Evolutionary conservation across 2,888 invertebrate genomes (phyloP).

Genomic region (Vanessa cardui): DNA sequence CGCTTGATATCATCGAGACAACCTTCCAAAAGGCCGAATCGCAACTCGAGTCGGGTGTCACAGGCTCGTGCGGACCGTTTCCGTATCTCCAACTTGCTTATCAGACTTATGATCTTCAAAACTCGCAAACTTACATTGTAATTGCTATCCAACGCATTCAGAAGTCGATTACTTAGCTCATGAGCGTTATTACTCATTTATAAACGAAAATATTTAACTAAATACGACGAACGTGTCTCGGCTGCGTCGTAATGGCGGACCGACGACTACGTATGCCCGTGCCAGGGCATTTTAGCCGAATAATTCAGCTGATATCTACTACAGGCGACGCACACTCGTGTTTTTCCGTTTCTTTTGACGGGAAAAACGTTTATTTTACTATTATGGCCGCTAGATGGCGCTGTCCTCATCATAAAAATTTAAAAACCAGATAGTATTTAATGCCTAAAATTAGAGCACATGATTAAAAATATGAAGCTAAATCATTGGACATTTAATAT

Average conservation of each 20-base stretch:
- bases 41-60: slow-evolving; percentile 79
- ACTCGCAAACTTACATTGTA: slow-evolving; percentile 95
- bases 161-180: slow-evolving; percentile 97
- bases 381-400: slow-evolving; percentile 59
- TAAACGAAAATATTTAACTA: slow-evolving; percentile 84
- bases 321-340: slow-evolving; percentile 81
- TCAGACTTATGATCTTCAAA: slow-evolving; percentile 71
- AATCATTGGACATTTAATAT: not conserved
- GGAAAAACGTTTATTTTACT: slow-evolving; percentile 57
- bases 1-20: slow-evolving; percentile 58
- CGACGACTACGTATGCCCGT: slow-evolving; percentile 84
- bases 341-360: slow-evolving; percentile 83
- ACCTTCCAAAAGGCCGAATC: slow-evolving; percentile 71
- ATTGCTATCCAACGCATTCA: slow-evolving; percentile 97
- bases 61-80: slow-evolving; percentile 79
- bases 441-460: not conserved
- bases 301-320: slow-evolving; percentile 84
- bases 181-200: slow-evolving; percentile 92
- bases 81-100: slow-evolving; percentile 70
- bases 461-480: not conserved
- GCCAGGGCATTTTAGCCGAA: slow-evolving; percentile 84
- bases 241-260: slow-evolving; percentile 84
- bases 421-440: not conserved
- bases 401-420: not conserved
- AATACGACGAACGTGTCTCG: slow-evolving; percentile 84